Conservation (phyloP, 2,113 vertebrate genomes). For the Dromas ardeola region DNA sequence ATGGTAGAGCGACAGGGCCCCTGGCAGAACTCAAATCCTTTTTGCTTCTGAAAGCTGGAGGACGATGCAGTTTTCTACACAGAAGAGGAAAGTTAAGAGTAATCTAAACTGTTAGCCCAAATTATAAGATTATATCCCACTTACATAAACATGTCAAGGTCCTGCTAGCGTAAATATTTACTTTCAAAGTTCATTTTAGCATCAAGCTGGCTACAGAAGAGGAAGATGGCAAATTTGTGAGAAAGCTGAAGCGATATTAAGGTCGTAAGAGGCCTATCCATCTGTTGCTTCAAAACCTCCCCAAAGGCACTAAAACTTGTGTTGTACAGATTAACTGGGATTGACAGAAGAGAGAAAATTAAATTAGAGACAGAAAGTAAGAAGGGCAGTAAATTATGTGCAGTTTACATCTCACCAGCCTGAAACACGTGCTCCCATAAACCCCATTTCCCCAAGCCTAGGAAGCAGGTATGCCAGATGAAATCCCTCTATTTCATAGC, state of each 20-base stretch:
- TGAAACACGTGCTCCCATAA: conserved; percentile 12
- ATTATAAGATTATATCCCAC: conserved; percentile 47
- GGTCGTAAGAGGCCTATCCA: not conserved
- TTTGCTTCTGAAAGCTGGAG: conserved; percentile 66
- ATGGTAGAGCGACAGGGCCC: not conserved
- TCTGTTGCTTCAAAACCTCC: conserved; percentile 3
- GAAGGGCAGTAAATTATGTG: not conserved
- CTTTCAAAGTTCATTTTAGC: conserved; percentile 48
- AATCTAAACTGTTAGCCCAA: conserved; percentile 60
- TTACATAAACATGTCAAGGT: conserved; percentile 51
- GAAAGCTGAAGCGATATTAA: conserved; percentile 11
- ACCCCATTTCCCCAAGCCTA: not conserved
- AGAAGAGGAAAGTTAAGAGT: conserved; percentile 71
- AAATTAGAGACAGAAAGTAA: conserved; percentile 16
- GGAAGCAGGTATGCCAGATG: not conserved
- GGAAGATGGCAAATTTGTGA: not conserved
- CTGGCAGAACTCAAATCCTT: conserved; percentile 73
- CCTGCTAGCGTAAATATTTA: conserved; percentile 24
- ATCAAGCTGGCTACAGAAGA: not conserved
- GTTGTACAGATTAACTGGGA: not conserved
- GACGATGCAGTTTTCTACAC: conserved; percentile 73
- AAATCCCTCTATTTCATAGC: conserved; percentile 6
- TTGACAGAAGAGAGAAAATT: conserved; percentile 26
- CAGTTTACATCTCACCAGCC: not conserved
- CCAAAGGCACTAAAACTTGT: conserved; percentile 4